phyloP scores from a whole-genome alignment of 2,113 vertebrate genomes.

The Hyaena hyaena region DNA sequence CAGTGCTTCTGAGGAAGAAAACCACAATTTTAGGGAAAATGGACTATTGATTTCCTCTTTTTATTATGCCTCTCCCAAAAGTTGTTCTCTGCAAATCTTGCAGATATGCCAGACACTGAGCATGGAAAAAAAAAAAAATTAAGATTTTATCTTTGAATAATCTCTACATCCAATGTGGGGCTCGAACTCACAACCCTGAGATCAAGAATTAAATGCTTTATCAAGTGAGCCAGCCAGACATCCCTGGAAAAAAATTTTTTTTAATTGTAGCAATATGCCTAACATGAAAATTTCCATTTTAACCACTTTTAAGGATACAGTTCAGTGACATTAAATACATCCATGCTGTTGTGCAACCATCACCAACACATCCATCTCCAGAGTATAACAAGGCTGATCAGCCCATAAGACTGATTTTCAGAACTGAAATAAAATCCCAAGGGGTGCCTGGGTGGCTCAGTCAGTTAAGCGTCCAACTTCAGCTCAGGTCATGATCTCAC shows the following conservation, averaged over 20 bases:
- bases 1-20: not conserved
- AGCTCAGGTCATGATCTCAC: no score
- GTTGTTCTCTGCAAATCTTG: not conserved
- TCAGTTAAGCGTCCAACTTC: no score
- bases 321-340: not conserved
- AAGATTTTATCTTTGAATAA: not conserved
- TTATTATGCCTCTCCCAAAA: constrained; percentile 9
- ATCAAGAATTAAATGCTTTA: not conserved
- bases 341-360: not conserved
- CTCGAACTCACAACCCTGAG: not conserved
- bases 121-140: not conserved
- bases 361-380: not conserved
- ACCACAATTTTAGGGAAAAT: not conserved
- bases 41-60: not conserved
- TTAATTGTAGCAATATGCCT: not conserved
- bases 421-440: constrained; percentile 56
- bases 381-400: not conserved
- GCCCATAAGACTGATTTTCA: constrained; percentile 47
- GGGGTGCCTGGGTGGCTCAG: not conserved
- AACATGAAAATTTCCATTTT: not conserved
- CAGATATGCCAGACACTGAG: not conserved
- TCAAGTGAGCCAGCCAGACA: not conserved
- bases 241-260: not conserved
- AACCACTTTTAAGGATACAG: not conserved
- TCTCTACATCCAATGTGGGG: not conserved